Evolutionary conservation across 2,797 vertebrate genomes (phyloP).

Genomic region (Enteromius viviparus): DNA sequence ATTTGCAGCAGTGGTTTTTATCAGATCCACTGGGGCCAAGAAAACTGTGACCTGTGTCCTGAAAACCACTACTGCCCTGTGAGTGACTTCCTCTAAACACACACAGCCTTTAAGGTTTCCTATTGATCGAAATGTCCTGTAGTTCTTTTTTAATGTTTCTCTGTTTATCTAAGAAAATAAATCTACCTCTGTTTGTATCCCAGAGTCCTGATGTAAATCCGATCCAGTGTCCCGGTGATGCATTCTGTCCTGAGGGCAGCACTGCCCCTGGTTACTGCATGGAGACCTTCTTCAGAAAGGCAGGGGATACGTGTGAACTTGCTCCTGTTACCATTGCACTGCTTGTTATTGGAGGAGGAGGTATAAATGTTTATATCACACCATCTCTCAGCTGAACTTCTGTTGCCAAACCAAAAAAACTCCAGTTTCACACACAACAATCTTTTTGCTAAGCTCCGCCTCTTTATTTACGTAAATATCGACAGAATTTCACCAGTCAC

Average conservation of each 20-base stretch:
- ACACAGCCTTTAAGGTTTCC: not conserved
- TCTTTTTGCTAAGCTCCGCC: not conserved
- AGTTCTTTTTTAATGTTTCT: not conserved
- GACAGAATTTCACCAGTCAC: not conserved
- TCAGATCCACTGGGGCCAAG: constrained; percentile 80
- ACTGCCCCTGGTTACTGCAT: constrained; percentile 84
- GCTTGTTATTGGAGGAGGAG: constrained; percentile 79
- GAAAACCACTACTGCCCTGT: constrained; percentile 90
- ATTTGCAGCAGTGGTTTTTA: constrained; percentile 83
- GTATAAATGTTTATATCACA: constrained; percentile 67
- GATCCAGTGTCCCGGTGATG: constrained; percentile 83
- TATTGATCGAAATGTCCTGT: not conserved
- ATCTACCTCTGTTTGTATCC: not conserved
- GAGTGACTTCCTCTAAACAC: constrained; percentile 63
- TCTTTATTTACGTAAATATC: not conserved
- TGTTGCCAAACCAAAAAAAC: not conserved
- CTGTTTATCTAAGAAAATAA: not conserved
- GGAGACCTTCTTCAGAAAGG: constrained; percentile 87
- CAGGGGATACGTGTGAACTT: constrained; percentile 82
- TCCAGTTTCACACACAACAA: not conserved
- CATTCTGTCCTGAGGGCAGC: constrained; percentile 87
- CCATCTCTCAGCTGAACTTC: not conserved
- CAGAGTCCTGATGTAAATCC: constrained; percentile 88
- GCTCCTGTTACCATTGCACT: constrained; percentile 82
- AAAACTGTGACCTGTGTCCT: constrained; percentile 85